Conservation (phyloP, 2,113 vertebrate species). For the Halichoeres trimaculatus region DNA sequence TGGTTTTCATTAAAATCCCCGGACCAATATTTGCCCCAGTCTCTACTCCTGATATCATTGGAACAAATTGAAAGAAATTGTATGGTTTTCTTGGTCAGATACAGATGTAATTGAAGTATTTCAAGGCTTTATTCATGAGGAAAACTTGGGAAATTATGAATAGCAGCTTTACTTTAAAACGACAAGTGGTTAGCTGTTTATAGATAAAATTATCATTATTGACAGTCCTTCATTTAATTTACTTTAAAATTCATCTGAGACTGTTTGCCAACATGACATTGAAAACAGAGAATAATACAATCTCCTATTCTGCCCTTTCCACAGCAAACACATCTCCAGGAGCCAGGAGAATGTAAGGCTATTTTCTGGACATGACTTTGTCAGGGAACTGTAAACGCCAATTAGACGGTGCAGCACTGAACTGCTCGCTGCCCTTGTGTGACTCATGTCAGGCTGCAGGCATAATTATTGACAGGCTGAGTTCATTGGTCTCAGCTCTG, state of each 20-base stretch:
- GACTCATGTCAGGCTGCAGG: constrained; percentile 70
- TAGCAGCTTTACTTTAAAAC: neutral
- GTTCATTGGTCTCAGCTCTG: constrained; percentile 68
- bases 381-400: constrained; percentile 74
- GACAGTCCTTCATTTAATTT: constrained; percentile 3
- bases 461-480: constrained; percentile 80
- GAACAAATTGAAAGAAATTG: neutral
- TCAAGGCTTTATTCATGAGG: too few relatives aligned
- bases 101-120: neutral
- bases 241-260: constrained; percentile 8
- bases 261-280: constrained; percentile 52
- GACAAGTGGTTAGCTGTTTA: neutral
- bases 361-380: constrained; percentile 64
- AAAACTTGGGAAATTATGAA: too few relatives aligned
- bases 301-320: constrained; percentile 12
- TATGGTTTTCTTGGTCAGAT: neutral
- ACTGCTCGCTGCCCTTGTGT: constrained; percentile 65
- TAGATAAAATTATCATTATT: neutral
- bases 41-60: neutral
- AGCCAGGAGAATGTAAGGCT: constrained; percentile 28
- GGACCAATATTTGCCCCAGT: too few relatives aligned
- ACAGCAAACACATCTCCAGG: constrained; percentile 38
- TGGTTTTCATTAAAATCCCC: too few relatives aligned
- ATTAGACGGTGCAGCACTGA: constrained; percentile 72
- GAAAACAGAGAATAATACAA: constrained; percentile 32